Percentiles rank a stretch among this genome's conserved stretches.
Conservation (phyloP, 1,140 invertebrate species). For the Diachasmimorpha longicaudata region DNA sequence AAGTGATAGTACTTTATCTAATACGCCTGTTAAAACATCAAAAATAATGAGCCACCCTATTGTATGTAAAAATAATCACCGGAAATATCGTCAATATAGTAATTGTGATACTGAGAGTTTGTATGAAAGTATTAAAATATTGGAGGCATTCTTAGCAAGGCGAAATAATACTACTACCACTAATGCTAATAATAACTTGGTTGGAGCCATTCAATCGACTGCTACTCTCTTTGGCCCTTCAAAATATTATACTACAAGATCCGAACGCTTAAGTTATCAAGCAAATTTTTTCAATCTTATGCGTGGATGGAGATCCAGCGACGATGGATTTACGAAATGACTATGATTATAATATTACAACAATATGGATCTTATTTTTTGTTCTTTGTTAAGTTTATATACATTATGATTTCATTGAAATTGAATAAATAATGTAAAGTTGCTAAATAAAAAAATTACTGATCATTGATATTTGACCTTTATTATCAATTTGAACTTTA, state of each 20-base stretch:
- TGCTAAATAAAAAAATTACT: too few relatives aligned
- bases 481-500: too few relatives aligned
- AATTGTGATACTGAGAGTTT: constrained; percentile 47
- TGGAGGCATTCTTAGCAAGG: constrained; percentile 48
- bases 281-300: background rate
- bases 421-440: too few relatives aligned
- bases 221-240: constrained; percentile 46
- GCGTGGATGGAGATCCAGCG: constrained; percentile 15
- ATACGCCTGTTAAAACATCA: constrained; percentile 26
- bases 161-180: constrained; percentile 15
- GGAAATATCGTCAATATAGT: background rate
- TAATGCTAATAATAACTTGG: background rate
- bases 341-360: too few relatives aligned
- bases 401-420: too few relatives aligned
- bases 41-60: background rate
- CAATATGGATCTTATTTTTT: too few relatives aligned
- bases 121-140: constrained; percentile 46
- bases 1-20: constrained; percentile 19
- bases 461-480: too few relatives aligned
- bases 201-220: constrained; percentile 24
- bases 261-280: background rate
- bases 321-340: constrained; percentile 11
- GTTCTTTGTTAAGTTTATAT: too few relatives aligned
- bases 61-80: background rate
- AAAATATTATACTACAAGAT: constrained; percentile 24